Evolutionary conservation across 2,888 invertebrate genomes (phyloP).

Genomic region (Isotomurus palustris): DNA sequence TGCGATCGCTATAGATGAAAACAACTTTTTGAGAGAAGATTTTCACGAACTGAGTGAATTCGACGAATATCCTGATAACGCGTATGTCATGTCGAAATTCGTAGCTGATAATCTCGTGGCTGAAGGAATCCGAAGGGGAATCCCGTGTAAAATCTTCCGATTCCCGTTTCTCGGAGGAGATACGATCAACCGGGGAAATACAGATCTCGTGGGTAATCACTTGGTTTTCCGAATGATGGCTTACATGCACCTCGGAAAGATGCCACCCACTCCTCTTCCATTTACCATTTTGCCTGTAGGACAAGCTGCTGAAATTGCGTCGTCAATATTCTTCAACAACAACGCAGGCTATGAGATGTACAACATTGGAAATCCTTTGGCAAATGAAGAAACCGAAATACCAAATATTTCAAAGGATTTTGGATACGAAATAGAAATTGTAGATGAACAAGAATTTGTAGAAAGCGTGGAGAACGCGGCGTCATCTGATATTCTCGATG

Average conservation of each 20-base stretch:
- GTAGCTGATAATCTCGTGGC: neutral
- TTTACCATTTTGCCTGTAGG: constrained; percentile 11
- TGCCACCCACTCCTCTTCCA: constrained; percentile 13
- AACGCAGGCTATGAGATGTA: constrained; percentile 1
- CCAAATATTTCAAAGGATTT: constrained; percentile 8
- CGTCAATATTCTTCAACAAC: constrained; percentile 11
- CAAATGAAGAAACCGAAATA: constrained; percentile 14
- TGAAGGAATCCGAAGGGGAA: neutral
- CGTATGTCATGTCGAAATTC: constrained; percentile 8
- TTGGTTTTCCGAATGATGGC: constrained; percentile 16
- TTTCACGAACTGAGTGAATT: neutral
- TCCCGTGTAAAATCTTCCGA: constrained; percentile 4
- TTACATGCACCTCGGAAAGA: constrained; percentile 12
- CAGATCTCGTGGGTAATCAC: constrained; percentile 1
- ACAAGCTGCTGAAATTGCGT: neutral
- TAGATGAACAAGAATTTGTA: constrained; percentile 12
- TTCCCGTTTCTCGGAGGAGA: constrained; percentile 5
- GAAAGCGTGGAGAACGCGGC: neutral
- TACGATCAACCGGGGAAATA: neutral
- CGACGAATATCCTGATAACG: constrained; percentile 1
- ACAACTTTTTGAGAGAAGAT: neutral
- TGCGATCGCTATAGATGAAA: neutral
- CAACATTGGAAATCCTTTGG: constrained; percentile 10
- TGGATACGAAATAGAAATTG: constrained; percentile 10
- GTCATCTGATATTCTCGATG: neutral